Evolutionary conservation across 2,888 invertebrate genomes (phyloP).

Genomic region (Drosophila borborema): DNA sequence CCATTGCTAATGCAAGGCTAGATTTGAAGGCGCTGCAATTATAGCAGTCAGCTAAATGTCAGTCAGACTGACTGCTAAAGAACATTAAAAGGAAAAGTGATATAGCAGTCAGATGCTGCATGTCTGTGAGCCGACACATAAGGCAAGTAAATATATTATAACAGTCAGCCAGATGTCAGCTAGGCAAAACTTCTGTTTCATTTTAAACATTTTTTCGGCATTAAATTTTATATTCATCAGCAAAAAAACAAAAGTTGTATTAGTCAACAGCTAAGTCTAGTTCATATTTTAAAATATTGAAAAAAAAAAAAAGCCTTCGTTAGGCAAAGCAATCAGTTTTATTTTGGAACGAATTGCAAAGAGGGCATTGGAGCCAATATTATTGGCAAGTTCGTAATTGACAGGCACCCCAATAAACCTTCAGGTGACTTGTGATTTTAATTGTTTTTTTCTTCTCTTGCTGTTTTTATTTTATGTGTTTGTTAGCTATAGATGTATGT

Average conservation of each 20-base stretch:
- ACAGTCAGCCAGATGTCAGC: neutral
- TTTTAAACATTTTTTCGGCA: neutral
- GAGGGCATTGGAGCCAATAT: slow-evolving; percentile 22
- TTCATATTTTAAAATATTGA: neutral
- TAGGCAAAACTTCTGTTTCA: neutral
- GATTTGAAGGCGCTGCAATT: too few relatives aligned
- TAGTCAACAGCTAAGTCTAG: neutral
- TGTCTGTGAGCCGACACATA: neutral
- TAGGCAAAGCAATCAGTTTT: slow-evolving; percentile 5
- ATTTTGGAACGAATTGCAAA: slow-evolving; percentile 33
- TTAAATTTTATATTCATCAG: neutral
- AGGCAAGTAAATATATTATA: neutral
- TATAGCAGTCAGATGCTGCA: neutral
- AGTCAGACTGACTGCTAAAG: too few relatives aligned
- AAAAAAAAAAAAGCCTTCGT: slow-evolving; percentile 1
- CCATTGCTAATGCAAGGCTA: neutral
- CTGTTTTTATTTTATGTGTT: slow-evolving; percentile 10
- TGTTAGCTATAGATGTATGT: slow-evolving; percentile 18
- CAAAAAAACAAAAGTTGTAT: neutral
- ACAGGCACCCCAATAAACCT: slow-evolving; percentile 61
- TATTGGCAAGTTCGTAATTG: slow-evolving; percentile 66
- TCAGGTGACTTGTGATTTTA: slow-evolving; percentile 54
- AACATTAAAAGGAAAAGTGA: neutral
- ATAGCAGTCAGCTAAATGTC: neutral
- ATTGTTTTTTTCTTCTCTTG: slow-evolving; percentile 21